Evolutionary conservation across 2,888 invertebrate genomes (phyloP).

Genomic region (Apotomis betuletana): DNA sequence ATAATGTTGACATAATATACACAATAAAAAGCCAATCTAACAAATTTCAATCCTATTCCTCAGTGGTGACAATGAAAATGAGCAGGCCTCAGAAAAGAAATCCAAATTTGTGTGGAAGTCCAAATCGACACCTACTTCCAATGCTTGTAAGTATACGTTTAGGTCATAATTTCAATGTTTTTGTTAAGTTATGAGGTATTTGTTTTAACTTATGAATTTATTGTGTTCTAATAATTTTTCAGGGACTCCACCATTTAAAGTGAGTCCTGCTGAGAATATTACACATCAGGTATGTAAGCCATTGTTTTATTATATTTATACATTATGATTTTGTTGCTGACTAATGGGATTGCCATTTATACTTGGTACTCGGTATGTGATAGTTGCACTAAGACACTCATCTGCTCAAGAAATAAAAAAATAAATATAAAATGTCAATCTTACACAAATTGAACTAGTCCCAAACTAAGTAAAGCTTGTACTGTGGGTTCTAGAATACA

Average conservation of each 20-base stretch:
- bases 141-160: slow-evolving; percentile 56
- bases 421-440: too few relatives aligned
- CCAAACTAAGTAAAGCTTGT: too few relatives aligned
- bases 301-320: not conserved
- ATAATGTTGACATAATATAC: too few relatives aligned
- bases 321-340: not conserved
- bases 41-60: slow-evolving; percentile 40
- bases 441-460: too few relatives aligned
- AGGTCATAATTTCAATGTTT: not conserved
- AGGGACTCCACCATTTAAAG: slow-evolving; percentile 68
- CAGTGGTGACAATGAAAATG: slow-evolving; percentile 53
- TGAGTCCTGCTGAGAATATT: slow-evolving; percentile 40
- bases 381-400: too few relatives aligned
- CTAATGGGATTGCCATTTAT: too few relatives aligned
- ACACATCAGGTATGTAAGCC: slow-evolving; percentile 44
- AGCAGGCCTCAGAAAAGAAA: slow-evolving; percentile 58
- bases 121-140: slow-evolving; percentile 51
- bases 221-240: slow-evolving; percentile 43
- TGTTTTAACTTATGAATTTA: slow-evolving; percentile 1
- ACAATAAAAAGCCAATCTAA: too few relatives aligned
- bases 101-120: slow-evolving; percentile 70
- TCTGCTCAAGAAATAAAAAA: too few relatives aligned
- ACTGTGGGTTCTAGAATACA: too few relatives aligned
- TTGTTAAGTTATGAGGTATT: not conserved
- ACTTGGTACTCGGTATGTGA: too few relatives aligned